Evolutionary conservation across 2,888 invertebrate genomes (phyloP), one percentile per base, ranked within the genome.

Genomic region (Scaptodrosophila latifasciaeformis): DNA sequence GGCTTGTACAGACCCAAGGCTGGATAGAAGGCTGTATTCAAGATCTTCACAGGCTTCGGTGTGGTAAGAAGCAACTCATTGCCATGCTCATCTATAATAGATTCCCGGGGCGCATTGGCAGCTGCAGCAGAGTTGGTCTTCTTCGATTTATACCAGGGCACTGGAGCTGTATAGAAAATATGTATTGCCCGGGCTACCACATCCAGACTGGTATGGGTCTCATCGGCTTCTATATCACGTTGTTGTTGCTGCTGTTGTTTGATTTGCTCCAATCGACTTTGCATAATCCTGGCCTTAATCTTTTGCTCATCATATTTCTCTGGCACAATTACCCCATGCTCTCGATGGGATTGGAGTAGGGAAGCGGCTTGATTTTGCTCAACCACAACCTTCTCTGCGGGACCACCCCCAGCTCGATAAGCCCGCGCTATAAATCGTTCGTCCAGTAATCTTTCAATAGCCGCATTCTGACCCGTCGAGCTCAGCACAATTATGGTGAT

Each of bases 241-340:
- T 70, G 77, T 35, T 76, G 72, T 39, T 70, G 77, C 40, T 66
- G 66, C 58, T 81, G 76, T 17, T 70, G 53, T 27, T 80, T 84
- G 44, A 86, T 62, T 54, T 81, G 77, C 50, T 84, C 76, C 43
- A 87, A 76, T 49, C 86, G 86, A 37, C 82, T 84, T 56, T 84
- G 80, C 43, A 86, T 85, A 42, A 86, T 77, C 51, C 86, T 82
- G 17, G 82, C 70, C 66, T 84, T 86, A 19, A 86, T 68, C 65
- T 84, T 83, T 30, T 80, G 82, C 62, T 87, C 86, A 53, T 87
- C 84, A 53, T 86, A 87, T 59, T 86, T 86, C 59, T 87, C 87
- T 4, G 85, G 85, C 63, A 86, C 81, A 59, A 86, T 83, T 37
- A 84, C 59, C 21, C 83, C 84, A 59, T 77, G 67, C 45, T 82